Base-by-base conservation (phyloP, 2,888 invertebrate genomes). In the Diarsia mendica region DNA sequence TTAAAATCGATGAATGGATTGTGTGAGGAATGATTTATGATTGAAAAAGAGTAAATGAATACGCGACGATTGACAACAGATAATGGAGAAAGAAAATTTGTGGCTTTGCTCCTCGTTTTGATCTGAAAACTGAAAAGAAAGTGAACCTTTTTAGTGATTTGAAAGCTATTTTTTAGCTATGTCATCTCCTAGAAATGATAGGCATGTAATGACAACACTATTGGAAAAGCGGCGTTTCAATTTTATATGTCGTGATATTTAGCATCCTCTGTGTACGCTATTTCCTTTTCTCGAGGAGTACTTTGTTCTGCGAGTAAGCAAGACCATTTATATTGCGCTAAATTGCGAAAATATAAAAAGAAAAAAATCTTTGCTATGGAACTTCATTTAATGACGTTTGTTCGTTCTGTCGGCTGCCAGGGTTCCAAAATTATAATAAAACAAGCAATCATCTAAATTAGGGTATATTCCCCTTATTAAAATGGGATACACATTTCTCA, bases 401-500 rank as follows among this genome's bases (percentile, higher is more conserved):
- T 68, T 53, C 51, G 49, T 58, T 60, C 61, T 78, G 48, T 82
- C 79, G 63, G 82, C 83, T 75, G 85, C 93, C 93, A 94, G 94
- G 93, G 93, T 86, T 87, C 90, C 87, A 88, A 90, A 85, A 84
- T 88, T 88, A 79, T 28, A 13, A 68, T 79, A 84, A 88, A 86
- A 77, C 87, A 77, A 80, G 82, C 82, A 82, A 82, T 80, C 53
- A 61, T 46, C n/a, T 33, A 78, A 84, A 87, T 83, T 85, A 80
- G 79, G 84, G 46, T 60, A 84, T 78, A 89, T 75, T 75, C 63
- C 83, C 68, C 73, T 60, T 33, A 18, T 46, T 61, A 85, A n/a
- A 87, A 96, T 96, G 96, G 95, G 96, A 65, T 95, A 94, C 84
- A 96, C 93, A 92, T 93, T 96, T 90, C 85, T 96, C 79, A 95